Conservation (phyloP, 2,797 vertebrate species). For the Furcifer pardalis region DNA sequence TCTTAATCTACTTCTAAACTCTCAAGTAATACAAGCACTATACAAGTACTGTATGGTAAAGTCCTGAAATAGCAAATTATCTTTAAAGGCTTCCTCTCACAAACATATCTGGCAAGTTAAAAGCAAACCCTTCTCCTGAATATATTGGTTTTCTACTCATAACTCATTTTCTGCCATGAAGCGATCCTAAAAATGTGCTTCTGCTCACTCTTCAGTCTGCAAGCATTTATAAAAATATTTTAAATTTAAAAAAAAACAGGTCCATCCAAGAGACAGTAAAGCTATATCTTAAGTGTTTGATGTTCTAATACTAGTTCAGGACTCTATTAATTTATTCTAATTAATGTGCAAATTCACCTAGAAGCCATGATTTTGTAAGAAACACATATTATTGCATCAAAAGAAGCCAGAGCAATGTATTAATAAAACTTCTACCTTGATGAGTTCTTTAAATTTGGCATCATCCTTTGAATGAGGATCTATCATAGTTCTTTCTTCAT, state of each 20-base stretch:
- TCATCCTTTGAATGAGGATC: constrained; percentile 91
- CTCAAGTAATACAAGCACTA: too few relatives aligned
- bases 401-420: neutral
- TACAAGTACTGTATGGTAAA: neutral
- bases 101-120: neutral
- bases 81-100: neutral
- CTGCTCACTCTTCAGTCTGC: neutral
- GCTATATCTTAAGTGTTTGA: too few relatives aligned
- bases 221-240: neutral
- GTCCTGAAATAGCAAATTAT: neutral
- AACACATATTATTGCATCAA: neutral
- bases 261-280: too few relatives aligned
- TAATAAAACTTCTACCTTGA: constrained; percentile 81
- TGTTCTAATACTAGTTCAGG: neutral
- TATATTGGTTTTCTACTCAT: neutral
- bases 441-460: constrained; percentile 93
- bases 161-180: too few relatives aligned
- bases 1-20: neutral
- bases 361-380: neutral
- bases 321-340: neutral
- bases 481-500: constrained; percentile 94
- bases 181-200: neutral
- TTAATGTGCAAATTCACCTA: neutral
- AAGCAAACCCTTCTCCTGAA: neutral
- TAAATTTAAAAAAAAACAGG: too few relatives aligned